Base-by-base conservation (phyloP, 2,888 invertebrate genomes). In the Volucella inanis region DNA sequence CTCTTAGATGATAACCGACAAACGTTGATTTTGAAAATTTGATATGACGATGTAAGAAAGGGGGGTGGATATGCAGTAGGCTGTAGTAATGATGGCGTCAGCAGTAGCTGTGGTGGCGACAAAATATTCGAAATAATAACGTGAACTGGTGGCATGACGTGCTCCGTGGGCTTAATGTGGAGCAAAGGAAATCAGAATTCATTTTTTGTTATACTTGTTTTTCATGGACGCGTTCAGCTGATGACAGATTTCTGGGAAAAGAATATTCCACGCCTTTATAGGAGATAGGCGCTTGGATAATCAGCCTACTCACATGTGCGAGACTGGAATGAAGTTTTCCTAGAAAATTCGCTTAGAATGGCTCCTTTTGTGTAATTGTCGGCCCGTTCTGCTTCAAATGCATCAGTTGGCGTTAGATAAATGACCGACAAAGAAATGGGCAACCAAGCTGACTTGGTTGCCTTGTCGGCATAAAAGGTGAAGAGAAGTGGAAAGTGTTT, bases 191-290 rank as follows among this genome's bases (percentile, higher is more conserved):
- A 31, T 31, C 31, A 31, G 31, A 31, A 6, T 70, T 70, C 11
- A 45, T 2, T 6, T 8, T 38, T 59, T 72, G 75, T 65, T 38
- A 8, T 77, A 45, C 54, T 61, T 49, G 3, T 65, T 72, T 65
- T 80, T 62, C 85, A 85, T 65, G 85, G 85, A 85, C 76, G 85
- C 81, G 81, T 85, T 77, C 76, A 81, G 85, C 68, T 76, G 85
- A 85, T 85, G 85, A 85, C 81, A 85, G 85, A 85, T 85, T 85
- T 85, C 85, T 81, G 77, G 62, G 85, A 85, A 85, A 81, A 77
- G 31, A 81, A 85, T 85, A 68, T 77, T 64, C 67, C 77, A 77
- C 77, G 84, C 75, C 81, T 81, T 72, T 76, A 62, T 62, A 57
- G 45, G 41, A 65, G n/a, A 47, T 31, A 54, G 57, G 31, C 49